phyloP scores from a whole-genome alignment of 2,797 vertebrate species.

The Otus scops region DNA sequence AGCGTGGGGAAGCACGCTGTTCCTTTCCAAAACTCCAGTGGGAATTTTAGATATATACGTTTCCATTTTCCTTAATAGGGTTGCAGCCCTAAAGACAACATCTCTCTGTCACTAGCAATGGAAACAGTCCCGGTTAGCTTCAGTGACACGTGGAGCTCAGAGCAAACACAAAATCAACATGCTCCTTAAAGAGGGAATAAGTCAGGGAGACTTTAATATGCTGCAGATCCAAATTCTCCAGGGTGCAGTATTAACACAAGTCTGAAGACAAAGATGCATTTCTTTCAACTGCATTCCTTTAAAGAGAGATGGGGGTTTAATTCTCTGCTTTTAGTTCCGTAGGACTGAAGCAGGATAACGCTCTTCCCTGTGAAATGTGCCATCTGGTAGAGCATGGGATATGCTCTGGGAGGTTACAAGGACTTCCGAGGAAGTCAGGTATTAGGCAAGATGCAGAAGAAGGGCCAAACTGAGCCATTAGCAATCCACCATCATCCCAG shows the following conservation, averaged over 20 bases:
- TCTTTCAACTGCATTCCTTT: not conserved
- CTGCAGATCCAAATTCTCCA: slow-evolving; percentile 8
- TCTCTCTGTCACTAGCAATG: not conserved
- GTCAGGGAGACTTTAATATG: slow-evolving; percentile 29
- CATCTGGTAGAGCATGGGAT: not conserved
- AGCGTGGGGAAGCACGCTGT: not conserved
- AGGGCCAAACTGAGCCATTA: not conserved
- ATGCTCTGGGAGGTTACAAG: not conserved
- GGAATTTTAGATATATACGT: slow-evolving; percentile 19
- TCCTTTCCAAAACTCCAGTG: not conserved
- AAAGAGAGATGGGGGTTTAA: not conserved
- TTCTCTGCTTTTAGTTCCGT: not conserved
- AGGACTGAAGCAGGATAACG: not conserved
- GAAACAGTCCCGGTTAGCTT: not conserved
- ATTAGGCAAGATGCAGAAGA: not conserved
- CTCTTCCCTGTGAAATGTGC: not conserved
- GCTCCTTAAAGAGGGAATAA: slow-evolving; percentile 40
- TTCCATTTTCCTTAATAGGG: slow-evolving; percentile 42
- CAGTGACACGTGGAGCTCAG: not conserved
- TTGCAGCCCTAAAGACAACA: slow-evolving; percentile 32
- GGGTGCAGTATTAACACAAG: not conserved
- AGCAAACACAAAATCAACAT: slow-evolving; percentile 42
- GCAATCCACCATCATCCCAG: not conserved
- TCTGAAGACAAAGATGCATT: slow-evolving; percentile 30
- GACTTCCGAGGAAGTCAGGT: not conserved